Conservation (phyloP, 2,888 invertebrate species). For the Oscheius sp. region DNA sequence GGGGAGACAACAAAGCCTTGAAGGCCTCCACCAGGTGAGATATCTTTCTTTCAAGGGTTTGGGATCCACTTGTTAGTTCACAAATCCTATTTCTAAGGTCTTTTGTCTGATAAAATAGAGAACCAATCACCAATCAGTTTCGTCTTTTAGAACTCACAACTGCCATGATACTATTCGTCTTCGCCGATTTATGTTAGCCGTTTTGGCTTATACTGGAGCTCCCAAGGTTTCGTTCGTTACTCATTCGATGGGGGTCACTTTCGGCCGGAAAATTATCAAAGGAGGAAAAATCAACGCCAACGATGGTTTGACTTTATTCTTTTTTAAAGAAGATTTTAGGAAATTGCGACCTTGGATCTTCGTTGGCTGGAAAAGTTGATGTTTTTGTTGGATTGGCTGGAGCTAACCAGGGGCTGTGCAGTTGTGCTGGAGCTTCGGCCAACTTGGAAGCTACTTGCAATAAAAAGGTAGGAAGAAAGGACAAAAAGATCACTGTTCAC, state of each 20-base stretch:
- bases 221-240: slow-evolving; percentile 45
- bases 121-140: too few species aligned
- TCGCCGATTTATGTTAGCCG: slow-evolving; percentile 56
- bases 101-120: background rate
- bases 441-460: slow-evolving; percentile 56
- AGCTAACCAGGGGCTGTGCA: slow-evolving; percentile 65
- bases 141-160: slow-evolving; percentile 46
- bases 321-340: too few species aligned
- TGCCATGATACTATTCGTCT: slow-evolving; percentile 49
- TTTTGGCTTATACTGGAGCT: slow-evolving; percentile 48
- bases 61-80: too few species aligned
- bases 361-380: slow-evolving; percentile 51
- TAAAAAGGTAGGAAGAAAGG: slow-evolving; percentile 32
- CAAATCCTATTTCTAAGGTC: too few species aligned
- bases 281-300: slow-evolving; percentile 47
- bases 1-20: slow-evolving; percentile 52
- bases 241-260: slow-evolving; percentile 63
- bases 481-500: background rate
- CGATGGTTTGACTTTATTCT: slow-evolving; percentile 36
- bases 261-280: slow-evolving; percentile 53
- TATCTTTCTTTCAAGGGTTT: too few species aligned
- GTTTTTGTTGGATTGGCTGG: slow-evolving; percentile 64
- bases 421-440: slow-evolving; percentile 53
- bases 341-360: slow-evolving; percentile 50
- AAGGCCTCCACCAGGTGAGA: slow-evolving; percentile 37